These are phyloP conservation scores for Rhinichthys osculus DNA, from an alignment of 2,797 vertebrate genomes.

Conservation along the genomic window DNA sequence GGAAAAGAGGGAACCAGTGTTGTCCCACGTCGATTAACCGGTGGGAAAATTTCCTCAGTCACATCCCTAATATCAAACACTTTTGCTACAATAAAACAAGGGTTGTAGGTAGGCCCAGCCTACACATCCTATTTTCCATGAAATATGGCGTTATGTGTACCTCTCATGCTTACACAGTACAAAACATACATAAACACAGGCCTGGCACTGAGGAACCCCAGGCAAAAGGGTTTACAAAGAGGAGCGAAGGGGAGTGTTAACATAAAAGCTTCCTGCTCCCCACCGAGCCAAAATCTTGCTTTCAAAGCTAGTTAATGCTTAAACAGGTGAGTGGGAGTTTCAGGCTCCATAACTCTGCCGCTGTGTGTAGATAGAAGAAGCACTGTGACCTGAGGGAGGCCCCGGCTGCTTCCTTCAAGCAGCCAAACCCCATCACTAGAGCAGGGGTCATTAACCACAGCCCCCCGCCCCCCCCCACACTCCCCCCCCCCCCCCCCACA, in stretches of 20 bases:
- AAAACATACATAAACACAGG: slow-evolving; percentile 9
- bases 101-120: background rate
- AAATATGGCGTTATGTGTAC: background rate
- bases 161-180: background rate
- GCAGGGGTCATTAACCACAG: slow-evolving; percentile 40
- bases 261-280: slow-evolving; percentile 68
- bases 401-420: slow-evolving; percentile 19
- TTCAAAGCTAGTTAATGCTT: slow-evolving; percentile 72
- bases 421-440: slow-evolving; percentile 29
- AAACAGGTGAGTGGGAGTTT: slow-evolving; percentile 71
- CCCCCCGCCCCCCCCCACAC: background rate
- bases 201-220: slow-evolving; percentile 23
- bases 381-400: slow-evolving; percentile 39
- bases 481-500: background rate
- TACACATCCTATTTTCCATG: background rate
- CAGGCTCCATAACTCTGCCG: slow-evolving; percentile 62
- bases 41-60: no score
- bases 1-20: no score
- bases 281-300: slow-evolving; percentile 51
- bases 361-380: slow-evolving; percentile 58
- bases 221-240: slow-evolving; percentile 23
- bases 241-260: slow-evolving; percentile 41
- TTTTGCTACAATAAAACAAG: background rate
- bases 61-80: no score
- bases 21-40: no score